These are phyloP conservation scores for Gallinago paraguaiae DNA, from an alignment of 2,113 vertebrate genomes.

Conservation along the genomic window DNA sequence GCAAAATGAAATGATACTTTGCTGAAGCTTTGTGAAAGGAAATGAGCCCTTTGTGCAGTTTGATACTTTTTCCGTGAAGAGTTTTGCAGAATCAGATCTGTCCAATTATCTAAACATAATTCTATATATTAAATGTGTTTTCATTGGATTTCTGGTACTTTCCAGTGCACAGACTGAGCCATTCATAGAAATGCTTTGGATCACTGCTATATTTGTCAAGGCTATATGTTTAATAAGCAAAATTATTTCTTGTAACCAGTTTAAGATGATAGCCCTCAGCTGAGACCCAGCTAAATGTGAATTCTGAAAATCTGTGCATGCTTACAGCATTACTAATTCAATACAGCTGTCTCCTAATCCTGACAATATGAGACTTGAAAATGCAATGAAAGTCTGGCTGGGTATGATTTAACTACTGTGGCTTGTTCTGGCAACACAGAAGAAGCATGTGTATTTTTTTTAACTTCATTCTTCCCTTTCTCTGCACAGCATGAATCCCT, in stretches of 20 bases:
- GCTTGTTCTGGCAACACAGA: not conserved
- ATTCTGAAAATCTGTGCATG: not conserved
- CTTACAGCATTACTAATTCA: conserved; percentile 25
- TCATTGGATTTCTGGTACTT: not conserved
- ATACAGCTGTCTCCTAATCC: conserved; percentile 11
- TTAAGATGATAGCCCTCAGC: not conserved
- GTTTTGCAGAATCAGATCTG: not conserved
- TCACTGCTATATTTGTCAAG: not conserved
- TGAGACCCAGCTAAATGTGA: conserved; percentile 6
- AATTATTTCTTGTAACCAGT: not conserved
- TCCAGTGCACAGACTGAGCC: not conserved
- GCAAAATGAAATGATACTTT: not conserved
- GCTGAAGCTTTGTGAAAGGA: not conserved
- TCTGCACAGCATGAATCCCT: not conserved
- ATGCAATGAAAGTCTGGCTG: conserved; percentile 13
- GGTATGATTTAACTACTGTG: not conserved
- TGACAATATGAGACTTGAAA: conserved; percentile 15
- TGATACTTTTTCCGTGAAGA: not conserved
- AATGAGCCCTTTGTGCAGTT: not conserved
- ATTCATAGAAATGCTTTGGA: not conserved
- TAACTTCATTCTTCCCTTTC: not conserved
- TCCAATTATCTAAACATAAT: not conserved
- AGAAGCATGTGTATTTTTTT: not conserved
- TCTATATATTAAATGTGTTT: not conserved
- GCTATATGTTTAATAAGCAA: not conserved